Conservation (phyloP, 2,797 vertebrate genomes). For the Aulostomus chinensis region DNA sequence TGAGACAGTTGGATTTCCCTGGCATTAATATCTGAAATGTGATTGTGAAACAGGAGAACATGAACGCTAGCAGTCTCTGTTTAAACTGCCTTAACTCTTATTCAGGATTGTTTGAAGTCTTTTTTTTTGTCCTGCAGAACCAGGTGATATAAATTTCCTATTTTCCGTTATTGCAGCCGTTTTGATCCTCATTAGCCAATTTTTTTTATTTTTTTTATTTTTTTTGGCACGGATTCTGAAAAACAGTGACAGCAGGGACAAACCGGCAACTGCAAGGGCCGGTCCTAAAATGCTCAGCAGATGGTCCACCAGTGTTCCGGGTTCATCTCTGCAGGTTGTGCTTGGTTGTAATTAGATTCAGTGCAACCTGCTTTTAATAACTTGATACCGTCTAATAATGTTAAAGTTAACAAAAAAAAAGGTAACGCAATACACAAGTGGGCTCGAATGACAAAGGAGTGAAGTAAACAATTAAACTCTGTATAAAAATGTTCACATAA, state of each 20-base stretch:
- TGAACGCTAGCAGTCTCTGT: neutral
- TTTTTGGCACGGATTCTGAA: constrained; percentile 40
- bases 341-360: constrained; percentile 40
- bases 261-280: constrained; percentile 27
- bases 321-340: constrained; percentile 56
- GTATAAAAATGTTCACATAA: too few relatives aligned
- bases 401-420: neutral
- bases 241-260: constrained; percentile 56
- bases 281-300: constrained; percentile 43
- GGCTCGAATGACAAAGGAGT: too few relatives aligned
- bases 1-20: too few relatives aligned
- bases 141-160: too few relatives aligned
- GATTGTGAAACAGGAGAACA: neutral
- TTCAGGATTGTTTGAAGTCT: neutral
- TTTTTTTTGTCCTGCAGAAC: too few relatives aligned
- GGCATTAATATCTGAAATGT: neutral
- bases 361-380: constrained; percentile 16
- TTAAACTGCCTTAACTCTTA: neutral
- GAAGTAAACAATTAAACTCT: too few relatives aligned
- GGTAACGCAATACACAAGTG: too few relatives aligned
- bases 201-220: too few relatives aligned
- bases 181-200: constrained; percentile 14
- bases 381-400: neutral
- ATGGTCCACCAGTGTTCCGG: constrained; percentile 40
- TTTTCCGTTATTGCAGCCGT: too few relatives aligned